Evolutionary conservation across 2,113 vertebrate species (phyloP).

Genomic region (Colaptes auratus): DNA sequence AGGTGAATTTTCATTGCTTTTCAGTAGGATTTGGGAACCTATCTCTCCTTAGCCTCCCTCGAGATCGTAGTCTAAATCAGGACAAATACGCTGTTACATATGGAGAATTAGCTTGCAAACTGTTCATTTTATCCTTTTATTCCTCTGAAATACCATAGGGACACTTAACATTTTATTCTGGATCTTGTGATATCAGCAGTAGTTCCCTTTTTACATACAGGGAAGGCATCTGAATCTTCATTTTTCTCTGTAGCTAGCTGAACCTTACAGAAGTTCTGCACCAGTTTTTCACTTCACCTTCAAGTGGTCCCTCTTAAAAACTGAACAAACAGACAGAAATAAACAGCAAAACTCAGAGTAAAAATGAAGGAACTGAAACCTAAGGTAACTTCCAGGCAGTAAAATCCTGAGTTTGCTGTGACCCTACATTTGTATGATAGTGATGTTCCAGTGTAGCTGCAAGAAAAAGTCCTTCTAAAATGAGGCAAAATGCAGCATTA

Average conservation of each 20-base stretch:
- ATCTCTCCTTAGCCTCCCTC: background rate
- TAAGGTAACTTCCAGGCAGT: background rate
- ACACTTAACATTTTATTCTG: slow-evolving; percentile 45
- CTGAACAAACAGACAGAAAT: background rate
- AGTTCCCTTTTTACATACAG: background rate
- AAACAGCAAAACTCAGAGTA: background rate
- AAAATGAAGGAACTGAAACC: background rate
- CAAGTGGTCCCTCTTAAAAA: background rate
- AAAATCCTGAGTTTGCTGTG: background rate
- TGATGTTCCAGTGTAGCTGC: background rate
- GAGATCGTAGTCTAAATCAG: slow-evolving; percentile 37
- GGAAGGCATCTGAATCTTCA: background rate
- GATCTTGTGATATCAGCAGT: background rate
- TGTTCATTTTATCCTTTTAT: slow-evolving; percentile 51
- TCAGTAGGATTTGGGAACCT: background rate
- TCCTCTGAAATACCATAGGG: slow-evolving; percentile 36
- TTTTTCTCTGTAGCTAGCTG: background rate
- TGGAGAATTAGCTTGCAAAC: slow-evolving; percentile 50
- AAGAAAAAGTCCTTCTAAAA: background rate
- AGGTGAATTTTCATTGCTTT: slow-evolving; percentile 4
- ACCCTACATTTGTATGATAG: background rate
- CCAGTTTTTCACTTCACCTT: background rate
- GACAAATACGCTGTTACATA: slow-evolving; percentile 34
- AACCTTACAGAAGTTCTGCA: background rate
- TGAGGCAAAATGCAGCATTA: background rate